These are phyloP conservation scores for Microplitis mediator DNA, from an alignment of 1,140 invertebrate genomes.

Conservation along the genomic window DNA sequence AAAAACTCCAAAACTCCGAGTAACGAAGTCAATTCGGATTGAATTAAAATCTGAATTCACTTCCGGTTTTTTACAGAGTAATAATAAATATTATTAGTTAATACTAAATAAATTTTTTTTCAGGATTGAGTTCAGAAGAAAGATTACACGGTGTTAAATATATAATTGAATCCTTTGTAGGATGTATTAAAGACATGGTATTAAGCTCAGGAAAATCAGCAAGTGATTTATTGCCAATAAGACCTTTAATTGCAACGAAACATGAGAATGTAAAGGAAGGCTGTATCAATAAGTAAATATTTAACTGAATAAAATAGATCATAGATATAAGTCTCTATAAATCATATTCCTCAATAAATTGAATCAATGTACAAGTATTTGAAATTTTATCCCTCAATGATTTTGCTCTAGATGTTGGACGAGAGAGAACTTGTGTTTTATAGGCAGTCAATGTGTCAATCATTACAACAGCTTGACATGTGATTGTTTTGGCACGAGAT, in stretches of 20 bases:
- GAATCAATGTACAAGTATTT: too few relatives aligned
- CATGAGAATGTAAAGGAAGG: constrained; percentile 87
- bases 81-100: neutral
- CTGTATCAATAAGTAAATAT: constrained; percentile 73
- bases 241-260: constrained; percentile 80
- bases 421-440: constrained; percentile 80
- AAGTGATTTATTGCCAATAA: constrained; percentile 78
- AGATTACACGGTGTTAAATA: constrained; percentile 86
- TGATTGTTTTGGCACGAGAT: constrained; percentile 89
- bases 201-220: constrained; percentile 82
- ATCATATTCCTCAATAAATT: too few relatives aligned
- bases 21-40: too few relatives aligned
- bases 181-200: constrained; percentile 85
- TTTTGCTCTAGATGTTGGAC: constrained; percentile 68
- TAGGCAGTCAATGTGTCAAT: constrained; percentile 84
- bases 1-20: too few relatives aligned
- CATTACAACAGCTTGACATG: constrained; percentile 85
- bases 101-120: constrained; percentile 13
- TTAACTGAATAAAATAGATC: neutral
- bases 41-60: too few relatives aligned
- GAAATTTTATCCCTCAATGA: neutral
- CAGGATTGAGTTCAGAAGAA: constrained; percentile 84
- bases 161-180: constrained; percentile 89
- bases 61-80: neutral
- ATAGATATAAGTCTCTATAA: neutral